A percentile compares a stretch with the other conserved stretches of the same genome.
These are phyloP conservation scores for Pteromalus puparum DNA, from an alignment of 1,140 invertebrate species.

Conservation along the genomic window DNA sequence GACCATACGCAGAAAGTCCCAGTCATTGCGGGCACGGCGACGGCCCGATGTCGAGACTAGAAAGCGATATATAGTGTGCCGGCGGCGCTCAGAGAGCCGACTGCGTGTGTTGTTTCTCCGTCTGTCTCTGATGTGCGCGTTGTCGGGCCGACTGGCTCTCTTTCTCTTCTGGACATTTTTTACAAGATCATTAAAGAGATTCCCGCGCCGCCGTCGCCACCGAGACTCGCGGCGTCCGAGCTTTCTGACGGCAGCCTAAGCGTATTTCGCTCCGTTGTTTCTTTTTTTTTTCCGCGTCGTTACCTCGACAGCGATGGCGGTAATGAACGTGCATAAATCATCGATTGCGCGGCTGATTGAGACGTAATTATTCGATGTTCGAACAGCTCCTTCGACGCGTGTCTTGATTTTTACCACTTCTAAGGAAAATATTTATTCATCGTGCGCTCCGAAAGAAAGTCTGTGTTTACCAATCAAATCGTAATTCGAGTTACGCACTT, in stretches of 20 bases:
- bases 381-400: neutral
- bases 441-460: too few species aligned
- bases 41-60: neutral
- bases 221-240: neutral
- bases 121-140: neutral
- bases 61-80: constrained; percentile 11
- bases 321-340: constrained; percentile 41
- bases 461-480: too few species aligned
- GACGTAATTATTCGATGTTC: constrained; percentile 3
- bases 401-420: neutral
- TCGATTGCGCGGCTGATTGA: constrained; percentile 16
- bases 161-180: constrained; percentile 32
- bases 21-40: constrained; percentile 40
- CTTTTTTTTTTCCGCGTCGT: constrained; percentile 6
- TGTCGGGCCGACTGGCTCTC: constrained; percentile 8
- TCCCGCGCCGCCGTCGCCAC: constrained; percentile 36
- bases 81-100: neutral
- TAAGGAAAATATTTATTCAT: too few species aligned
- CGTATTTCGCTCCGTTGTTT: constrained; percentile 11
- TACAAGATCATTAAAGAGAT: constrained; percentile 51
- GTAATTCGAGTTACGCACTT: neutral
- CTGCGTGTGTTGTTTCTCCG: neutral
- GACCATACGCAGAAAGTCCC: constrained; percentile 18
- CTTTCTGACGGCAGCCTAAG: neutral
- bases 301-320: neutral